These are phyloP conservation scores for Apaloderma vittatum DNA, from an alignment of 2,113 vertebrate species.

Conservation along the genomic window DNA sequence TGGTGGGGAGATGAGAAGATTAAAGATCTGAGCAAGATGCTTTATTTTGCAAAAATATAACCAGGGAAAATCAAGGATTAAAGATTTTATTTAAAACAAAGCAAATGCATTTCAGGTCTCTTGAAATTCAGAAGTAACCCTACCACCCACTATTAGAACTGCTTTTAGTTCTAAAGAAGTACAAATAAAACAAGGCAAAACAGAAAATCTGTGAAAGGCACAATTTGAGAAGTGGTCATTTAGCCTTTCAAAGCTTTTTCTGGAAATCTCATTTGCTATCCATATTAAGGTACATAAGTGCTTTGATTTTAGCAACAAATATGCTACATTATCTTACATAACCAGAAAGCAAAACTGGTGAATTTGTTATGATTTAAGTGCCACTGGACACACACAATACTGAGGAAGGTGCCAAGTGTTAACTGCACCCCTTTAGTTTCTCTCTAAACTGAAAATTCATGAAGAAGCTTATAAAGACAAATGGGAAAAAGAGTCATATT, in stretches of 20 bases:
- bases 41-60: neutral
- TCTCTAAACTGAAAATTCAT: neutral
- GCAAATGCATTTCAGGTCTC: neutral
- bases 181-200: neutral
- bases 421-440: neutral
- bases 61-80: neutral
- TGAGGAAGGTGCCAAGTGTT: neutral
- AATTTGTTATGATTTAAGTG: neutral
- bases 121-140: neutral
- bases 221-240: neutral
- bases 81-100: neutral
- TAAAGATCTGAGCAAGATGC: neutral
- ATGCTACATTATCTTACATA: neutral
- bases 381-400: neutral
- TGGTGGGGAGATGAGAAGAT: neutral
- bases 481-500: neutral
- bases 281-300: neutral
- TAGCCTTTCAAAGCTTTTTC: neutral
- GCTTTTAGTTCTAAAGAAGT: neutral
- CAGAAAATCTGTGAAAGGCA: neutral
- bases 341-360: neutral
- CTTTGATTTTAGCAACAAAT: constrained; percentile 7
- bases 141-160: neutral
- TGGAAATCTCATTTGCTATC: neutral
- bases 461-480: neutral